Conservation (phyloP, 2,113 vertebrate species). For the Bombycilla garrulus region DNA sequence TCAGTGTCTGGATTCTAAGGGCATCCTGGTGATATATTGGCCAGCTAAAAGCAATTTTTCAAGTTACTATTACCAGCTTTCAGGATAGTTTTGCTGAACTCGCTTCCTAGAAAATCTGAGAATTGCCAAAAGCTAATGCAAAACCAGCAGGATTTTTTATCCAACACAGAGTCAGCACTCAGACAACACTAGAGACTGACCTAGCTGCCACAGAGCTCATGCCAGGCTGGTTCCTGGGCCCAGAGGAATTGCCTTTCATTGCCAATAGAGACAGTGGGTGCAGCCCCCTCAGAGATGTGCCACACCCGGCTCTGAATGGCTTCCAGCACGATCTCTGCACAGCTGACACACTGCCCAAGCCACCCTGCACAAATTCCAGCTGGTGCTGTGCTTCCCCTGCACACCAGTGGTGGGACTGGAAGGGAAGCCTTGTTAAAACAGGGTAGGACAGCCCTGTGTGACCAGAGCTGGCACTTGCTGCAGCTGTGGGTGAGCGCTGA, state of each 20-base stretch:
- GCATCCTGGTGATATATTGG: not conserved
- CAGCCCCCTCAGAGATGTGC: not conserved
- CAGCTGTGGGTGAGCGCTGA: rapidly evolving
- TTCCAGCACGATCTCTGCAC: not conserved
- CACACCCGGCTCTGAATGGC: rapidly evolving
- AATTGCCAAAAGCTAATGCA: slow-evolving; percentile 3
- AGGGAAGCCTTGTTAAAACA: not conserved
- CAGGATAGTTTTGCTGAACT: not conserved
- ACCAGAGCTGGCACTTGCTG: not conserved
- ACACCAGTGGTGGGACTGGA: not conserved
- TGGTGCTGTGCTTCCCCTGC: not conserved
- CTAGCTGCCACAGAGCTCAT: not conserved
- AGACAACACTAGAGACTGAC: not conserved
- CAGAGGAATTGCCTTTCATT: not conserved
- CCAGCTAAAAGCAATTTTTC: not conserved
- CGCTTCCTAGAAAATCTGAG: slow-evolving; percentile 20
- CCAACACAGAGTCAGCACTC: not conserved
- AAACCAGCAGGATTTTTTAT: not conserved
- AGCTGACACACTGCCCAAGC: not conserved
- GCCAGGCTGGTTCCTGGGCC: not conserved
- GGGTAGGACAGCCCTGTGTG: not conserved
- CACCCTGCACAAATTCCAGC: not conserved
- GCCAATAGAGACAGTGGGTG: rapidly evolving
- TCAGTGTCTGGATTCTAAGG: not conserved
- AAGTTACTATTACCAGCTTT: not conserved